Conservation (phyloP, 2,888 invertebrate species). For the Ormyrus pomaceus region DNA sequence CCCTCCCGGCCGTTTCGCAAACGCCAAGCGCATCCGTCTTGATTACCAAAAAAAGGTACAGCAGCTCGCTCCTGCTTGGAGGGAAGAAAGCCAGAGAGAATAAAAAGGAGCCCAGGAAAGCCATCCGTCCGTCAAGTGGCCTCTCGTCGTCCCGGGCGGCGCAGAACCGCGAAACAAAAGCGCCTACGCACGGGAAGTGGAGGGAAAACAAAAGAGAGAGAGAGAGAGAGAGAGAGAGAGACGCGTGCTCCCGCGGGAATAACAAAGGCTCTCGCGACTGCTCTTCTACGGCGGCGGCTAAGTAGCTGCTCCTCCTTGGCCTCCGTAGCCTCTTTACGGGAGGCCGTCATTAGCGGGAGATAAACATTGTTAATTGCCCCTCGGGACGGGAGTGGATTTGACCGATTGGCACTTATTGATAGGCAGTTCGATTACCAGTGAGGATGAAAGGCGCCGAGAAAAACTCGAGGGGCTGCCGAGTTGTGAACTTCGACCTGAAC, state of each 20-base stretch:
- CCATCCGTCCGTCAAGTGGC: conserved; percentile 55
- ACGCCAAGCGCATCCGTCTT: no score
- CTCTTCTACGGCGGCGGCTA: conserved; percentile 18
- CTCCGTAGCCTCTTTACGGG: not conserved
- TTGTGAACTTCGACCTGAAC: no score
- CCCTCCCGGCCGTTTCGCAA: no score
- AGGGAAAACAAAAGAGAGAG: conserved; percentile 62
- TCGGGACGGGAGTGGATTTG: not conserved
- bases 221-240: no score
- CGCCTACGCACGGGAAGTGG: conserved; percentile 60
- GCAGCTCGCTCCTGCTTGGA: not conserved
- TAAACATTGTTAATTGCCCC: conserved; percentile 54
- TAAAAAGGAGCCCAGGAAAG: conserved; percentile 35
- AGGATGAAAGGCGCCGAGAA: no score
- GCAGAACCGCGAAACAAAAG: conserved; percentile 50
- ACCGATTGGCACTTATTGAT: no score
- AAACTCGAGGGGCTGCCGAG: no score
- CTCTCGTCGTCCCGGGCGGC: not conserved
- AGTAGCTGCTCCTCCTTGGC: conserved; percentile 31
- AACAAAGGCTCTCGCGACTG: conserved; percentile 46
- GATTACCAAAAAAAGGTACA: no score
- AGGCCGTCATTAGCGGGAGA: conserved; percentile 52
- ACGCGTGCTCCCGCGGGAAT: conserved; percentile 59
- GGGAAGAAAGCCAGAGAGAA: not conserved
- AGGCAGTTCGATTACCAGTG: no score